Base-by-base conservation (phyloP, 2,113 vertebrate genomes). In the Cardinalis cardinalis region DNA sequence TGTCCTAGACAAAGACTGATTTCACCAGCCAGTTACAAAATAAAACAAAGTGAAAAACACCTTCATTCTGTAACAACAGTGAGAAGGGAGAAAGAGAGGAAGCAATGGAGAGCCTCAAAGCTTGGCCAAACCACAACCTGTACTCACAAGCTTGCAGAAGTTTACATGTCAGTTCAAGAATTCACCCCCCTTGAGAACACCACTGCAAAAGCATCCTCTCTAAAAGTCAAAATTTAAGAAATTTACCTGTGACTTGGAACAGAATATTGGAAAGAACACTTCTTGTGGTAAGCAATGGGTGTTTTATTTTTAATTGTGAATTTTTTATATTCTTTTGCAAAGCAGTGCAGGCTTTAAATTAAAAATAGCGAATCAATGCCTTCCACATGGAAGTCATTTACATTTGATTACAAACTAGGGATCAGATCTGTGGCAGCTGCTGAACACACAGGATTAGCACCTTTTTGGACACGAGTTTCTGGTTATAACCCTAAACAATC, bases 361-460 rank as follows among this genome's bases (percentile, higher is more conserved):
- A 88, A 87, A 91, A 80, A 36, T 17, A 70, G 55, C 6, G 40
- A 74, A 48, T 74, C 36, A 12, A 10, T 44, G 73, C 53, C 94
- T 96, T 86, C 88, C 84, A 24, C 24, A 0, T 7, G 59, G 88
- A 84, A 90, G 77, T 60, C 23, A 25, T 65, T 82, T 31, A 52
- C 28, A n/a, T 40, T 46, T 43, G 66, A 36, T 92, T 71, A 82
- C 60, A 71, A 84, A 74, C 36, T 55, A 28, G 23, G 87, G 85
- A 81, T 94, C 87, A 89, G 87, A 78, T 90, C 77, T 68, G 75
- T 40, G 60, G 88, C n/a, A 89, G 95, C 96, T 88, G 83, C 96
- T 95, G 81, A 85, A 86, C 76, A 95, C 89, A 84, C 40, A 38
- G 94, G 95, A 90, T 92, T 94, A 98, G 96, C 98, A 97, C 96